Evolutionary conservation across 2,113 vertebrate genomes (phyloP).

Genomic region (Sorex araneus): DNA sequence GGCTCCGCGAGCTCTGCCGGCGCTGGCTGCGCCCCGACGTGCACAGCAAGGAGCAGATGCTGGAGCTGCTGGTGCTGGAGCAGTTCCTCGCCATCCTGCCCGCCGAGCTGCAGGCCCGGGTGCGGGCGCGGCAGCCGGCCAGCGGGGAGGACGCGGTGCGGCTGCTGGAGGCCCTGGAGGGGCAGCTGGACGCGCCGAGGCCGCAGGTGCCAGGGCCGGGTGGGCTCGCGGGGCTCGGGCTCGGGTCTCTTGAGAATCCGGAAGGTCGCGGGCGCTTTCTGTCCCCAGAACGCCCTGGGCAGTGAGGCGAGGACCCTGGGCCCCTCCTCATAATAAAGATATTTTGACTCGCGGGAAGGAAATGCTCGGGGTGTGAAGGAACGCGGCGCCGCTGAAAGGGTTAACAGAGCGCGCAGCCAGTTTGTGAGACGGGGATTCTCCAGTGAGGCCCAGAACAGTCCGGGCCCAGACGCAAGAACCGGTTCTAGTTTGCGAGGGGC

Average conservation of each 20-base stretch:
- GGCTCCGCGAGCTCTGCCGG: conserved; percentile 63
- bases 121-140: conserved; percentile 59
- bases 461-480: too few relatives aligned
- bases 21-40: conserved; percentile 72
- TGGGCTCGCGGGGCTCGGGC: not conserved
- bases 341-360: not conserved
- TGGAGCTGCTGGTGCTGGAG: conserved; percentile 80
- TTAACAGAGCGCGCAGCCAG: not conserved
- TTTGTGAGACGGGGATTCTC: not conserved
- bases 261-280: not conserved
- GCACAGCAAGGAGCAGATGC: conserved; percentile 77
- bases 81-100: conserved; percentile 78
- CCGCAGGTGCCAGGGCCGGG: conserved; percentile 64
- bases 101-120: conserved; percentile 49
- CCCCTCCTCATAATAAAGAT: not conserved
- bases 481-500: not conserved
- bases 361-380: not conserved
- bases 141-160: conserved; percentile 71
- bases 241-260: not conserved
- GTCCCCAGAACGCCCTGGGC: not conserved
- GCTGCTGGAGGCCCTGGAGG: conserved; percentile 67
- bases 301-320: not conserved
- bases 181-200: not conserved
- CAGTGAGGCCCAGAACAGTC: too few relatives aligned
- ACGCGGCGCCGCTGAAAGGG: not conserved